phyloP scores from a whole-genome alignment of 2,797 vertebrate species.

The Lithobates pipiens region DNA sequence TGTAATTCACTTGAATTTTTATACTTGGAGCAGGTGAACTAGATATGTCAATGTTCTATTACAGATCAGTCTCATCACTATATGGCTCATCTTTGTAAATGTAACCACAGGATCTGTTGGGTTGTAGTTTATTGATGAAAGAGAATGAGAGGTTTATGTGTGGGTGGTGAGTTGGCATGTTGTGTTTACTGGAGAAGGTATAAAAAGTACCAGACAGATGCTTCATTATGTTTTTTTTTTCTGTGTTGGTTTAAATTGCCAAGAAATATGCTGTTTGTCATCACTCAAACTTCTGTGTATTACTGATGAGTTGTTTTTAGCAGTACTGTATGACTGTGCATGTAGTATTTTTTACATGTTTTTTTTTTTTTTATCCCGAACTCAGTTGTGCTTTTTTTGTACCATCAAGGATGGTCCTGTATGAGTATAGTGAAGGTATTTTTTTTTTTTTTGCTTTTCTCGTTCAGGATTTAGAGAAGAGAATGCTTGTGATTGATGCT shows the following conservation, averaged over 20 bases:
- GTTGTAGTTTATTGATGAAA: constrained; percentile 49
- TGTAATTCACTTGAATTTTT: constrained; percentile 15
- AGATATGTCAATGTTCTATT: not conserved
- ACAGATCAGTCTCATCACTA: constrained; percentile 12
- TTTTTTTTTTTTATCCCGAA: not conserved
- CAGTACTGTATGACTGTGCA: not conserved
- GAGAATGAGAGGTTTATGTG: constrained; percentile 59
- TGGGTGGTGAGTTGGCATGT: constrained; percentile 30
- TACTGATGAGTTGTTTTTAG: constrained; percentile 30
- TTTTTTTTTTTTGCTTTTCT: constrained; percentile 7
- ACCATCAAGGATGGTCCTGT: not conserved
- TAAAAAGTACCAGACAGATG: constrained; percentile 57
- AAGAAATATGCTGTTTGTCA: constrained; percentile 41
- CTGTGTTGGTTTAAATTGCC: constrained; percentile 35
- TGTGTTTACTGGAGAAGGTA: constrained; percentile 49
- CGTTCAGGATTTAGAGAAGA: not conserved
- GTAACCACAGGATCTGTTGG: constrained; percentile 9
- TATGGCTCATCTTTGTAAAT: constrained; percentile 18
- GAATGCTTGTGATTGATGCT: not conserved
- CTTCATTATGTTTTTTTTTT: constrained; percentile 16
- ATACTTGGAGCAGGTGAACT: not conserved
- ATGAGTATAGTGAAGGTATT: constrained; percentile 13
- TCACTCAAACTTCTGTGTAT: constrained; percentile 14
- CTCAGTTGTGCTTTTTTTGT: not conserved
- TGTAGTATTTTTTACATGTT: constrained; percentile 32